Conservation (phyloP, 2,888 invertebrate species). For the Phania funesta region DNA sequence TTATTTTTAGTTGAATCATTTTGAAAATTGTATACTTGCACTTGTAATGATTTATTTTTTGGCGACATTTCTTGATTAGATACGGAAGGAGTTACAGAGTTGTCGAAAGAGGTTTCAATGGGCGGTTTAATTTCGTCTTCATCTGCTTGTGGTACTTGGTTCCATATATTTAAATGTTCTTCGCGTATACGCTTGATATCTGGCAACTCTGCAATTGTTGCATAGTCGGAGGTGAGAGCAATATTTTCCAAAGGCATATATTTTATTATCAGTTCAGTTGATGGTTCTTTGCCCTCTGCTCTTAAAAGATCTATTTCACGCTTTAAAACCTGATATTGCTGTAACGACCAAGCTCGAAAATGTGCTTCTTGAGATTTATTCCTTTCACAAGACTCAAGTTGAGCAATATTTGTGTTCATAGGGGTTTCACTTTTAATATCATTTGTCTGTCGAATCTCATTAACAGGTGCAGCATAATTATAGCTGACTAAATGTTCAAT, state of each 20-base stretch:
- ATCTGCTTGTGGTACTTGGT: constrained; percentile 60
- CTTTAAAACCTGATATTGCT: constrained; percentile 73
- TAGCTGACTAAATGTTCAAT: constrained; percentile 72
- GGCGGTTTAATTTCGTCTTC: not conserved
- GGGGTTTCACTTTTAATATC: constrained; percentile 15
- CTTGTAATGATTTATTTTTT: too few species aligned
- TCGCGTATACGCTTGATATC: constrained; percentile 71
- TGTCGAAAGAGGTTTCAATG: not conserved
- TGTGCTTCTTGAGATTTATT: constrained; percentile 68
- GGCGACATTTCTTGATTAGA: too few species aligned
- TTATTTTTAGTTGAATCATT: too few species aligned
- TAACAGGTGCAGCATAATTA: constrained; percentile 74
- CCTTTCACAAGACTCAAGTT: not conserved
- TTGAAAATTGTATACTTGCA: too few species aligned
- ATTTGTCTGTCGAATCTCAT: constrained; percentile 70
- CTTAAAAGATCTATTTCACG: constrained; percentile 72
- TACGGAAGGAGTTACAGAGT: not conserved
- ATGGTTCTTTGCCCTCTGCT: constrained; percentile 72
- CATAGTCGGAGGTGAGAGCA: constrained; percentile 68
- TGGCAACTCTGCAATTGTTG: constrained; percentile 68
- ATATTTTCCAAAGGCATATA: constrained; percentile 73
- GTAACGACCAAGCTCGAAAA: constrained; percentile 76
- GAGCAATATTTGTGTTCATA: not conserved
- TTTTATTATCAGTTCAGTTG: constrained; percentile 71
- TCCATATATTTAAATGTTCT: constrained; percentile 69